Percentiles rank a stretch among this genome's conserved stretches.
Conservation (phyloP, 1,140 invertebrate species). For the Neotoxoptera formosana region DNA sequence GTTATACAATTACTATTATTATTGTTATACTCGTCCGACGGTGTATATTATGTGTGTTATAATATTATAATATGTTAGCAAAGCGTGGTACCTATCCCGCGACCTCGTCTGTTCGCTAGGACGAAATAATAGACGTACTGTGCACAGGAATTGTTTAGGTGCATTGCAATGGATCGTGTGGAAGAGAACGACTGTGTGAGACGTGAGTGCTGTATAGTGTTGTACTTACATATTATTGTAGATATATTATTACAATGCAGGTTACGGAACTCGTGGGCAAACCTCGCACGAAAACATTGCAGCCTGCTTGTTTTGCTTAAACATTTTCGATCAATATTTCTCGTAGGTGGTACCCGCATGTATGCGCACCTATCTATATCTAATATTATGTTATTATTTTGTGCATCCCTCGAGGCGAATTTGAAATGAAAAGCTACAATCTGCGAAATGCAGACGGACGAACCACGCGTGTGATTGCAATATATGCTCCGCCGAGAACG, state of each 20-base stretch:
- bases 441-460: neutral
- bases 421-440: neutral
- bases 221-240: neutral
- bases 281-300: neutral
- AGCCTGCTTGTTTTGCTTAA: neutral
- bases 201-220: neutral
- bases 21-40: neutral
- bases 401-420: neutral
- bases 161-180: neutral
- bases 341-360: neutral
- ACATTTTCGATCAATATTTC: neutral
- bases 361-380: neutral
- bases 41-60: neutral
- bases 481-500: neutral
- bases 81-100: neutral
- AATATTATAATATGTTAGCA: neutral
- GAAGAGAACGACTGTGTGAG: neutral
- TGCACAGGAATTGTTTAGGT: neutral
- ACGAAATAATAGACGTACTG: neutral
- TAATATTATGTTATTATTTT: neutral
- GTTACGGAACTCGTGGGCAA: neutral
- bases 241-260: neutral
- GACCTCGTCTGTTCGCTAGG: neutral
- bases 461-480: neutral
- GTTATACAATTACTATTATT: neutral